A percentile compares a stretch with the other conserved stretches of the same genome.
Conservation (phyloP, 2,797 vertebrate genomes). For the Vespertilio murinus region DNA sequence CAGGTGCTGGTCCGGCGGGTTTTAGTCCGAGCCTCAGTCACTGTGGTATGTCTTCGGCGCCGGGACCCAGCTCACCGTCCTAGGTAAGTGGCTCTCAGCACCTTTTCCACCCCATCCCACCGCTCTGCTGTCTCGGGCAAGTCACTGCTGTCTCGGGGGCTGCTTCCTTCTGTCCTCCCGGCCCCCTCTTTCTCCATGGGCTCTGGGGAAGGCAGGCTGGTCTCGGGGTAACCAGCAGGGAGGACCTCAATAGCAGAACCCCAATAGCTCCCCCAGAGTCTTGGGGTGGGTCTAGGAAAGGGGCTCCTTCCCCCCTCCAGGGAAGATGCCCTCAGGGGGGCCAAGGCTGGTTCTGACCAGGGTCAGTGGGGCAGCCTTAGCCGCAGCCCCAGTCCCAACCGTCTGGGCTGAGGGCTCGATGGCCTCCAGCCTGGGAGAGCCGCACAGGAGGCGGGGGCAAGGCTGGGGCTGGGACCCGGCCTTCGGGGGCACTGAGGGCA, state of each 20-base stretch:
- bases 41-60: background rate
- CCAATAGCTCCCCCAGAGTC: background rate
- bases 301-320: background rate
- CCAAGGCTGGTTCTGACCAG: background rate
- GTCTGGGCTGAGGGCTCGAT: background rate
- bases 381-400: rapidly evolving
- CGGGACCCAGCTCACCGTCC: slow-evolving; percentile 55
- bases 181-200: background rate
- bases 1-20: background rate
- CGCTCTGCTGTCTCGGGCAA: background rate
- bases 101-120: background rate
- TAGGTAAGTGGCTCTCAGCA: slow-evolving; percentile 66
- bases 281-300: background rate
- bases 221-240: background rate
- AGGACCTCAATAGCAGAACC: background rate
- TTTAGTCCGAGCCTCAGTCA: slow-evolving; percentile 39
- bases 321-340: background rate
- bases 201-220: background rate
- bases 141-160: background rate
- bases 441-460: background rate
- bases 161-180: background rate
- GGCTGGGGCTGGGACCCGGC: background rate
- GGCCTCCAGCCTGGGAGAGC: background rate
- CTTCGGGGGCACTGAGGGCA: too few relatives aligned
- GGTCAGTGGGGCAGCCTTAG: background rate